Base-by-base conservation (phyloP, 1,140 invertebrate genomes). In the Aleiodes sp. region DNA sequence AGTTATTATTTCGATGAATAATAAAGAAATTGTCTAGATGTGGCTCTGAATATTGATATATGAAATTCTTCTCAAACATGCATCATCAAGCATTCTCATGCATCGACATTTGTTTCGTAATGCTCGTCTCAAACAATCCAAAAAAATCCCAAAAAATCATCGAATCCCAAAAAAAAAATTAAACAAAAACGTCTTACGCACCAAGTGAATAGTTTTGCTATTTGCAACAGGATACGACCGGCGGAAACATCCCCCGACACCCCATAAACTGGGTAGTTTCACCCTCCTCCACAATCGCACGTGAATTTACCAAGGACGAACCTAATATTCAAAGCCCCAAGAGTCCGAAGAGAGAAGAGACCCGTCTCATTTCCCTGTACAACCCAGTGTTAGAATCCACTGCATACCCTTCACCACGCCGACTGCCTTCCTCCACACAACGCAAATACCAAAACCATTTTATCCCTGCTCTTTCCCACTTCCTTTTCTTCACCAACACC, bases 311-410 rank as follows among this genome's bases (percentile, higher is more conserved):
- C 21, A 24, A 21, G 46, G 46, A 52, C 46, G 21, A 52, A 24
- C 46, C 73, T 76, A 76, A 78, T 75, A 75, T 31, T 59, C 29
- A 33, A 68, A 37, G 37, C 57, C 56, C 56, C 16, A n/a, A 19
- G 39, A 67, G 35, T 33, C 33, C 46, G 70, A n/a, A n/a, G n/a
- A n/a, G n/a, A n/a, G n/a, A n/a, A 74, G 21, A 52, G 46, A 52
- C 19, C 46, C 71, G 73, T 78, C 74, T 77, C 74, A 71, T 77
- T 74, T 73, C 67, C 65, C 72, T 66, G 72, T 66, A 52, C n/a
- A n/a, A n/a, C n/a, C 19, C 46, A 16, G 21, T 52, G 46, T 9
- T 24, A 52, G 26, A 52, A 52, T 52, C 46, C 21, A 52, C 46
- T 21, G 46, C 26, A 52, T 52, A 52, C 74, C 73, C 43, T n/a